These are phyloP conservation scores for Oscheius sp. DNA, from an alignment of 2,888 invertebrate genomes.

Conservation along the genomic window DNA sequence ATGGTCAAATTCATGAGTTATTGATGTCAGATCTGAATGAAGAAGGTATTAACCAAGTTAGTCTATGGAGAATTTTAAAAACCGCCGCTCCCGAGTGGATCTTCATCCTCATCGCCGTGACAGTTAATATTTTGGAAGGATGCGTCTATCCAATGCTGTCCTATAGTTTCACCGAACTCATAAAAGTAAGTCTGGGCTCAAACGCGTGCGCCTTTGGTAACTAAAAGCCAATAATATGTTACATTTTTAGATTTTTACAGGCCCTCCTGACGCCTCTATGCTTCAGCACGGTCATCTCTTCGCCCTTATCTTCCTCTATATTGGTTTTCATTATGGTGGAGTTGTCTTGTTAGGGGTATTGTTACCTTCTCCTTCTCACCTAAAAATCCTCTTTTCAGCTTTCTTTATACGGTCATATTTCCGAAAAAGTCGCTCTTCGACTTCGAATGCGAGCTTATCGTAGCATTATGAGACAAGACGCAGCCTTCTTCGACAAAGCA, in stretches of 20 bases:
- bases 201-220: not conserved
- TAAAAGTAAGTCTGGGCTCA: too few relatives aligned
- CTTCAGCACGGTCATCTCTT: not conserved
- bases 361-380: too few relatives aligned
- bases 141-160: conserved; percentile 73
- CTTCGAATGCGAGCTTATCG: conserved; percentile 71
- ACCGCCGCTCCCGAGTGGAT: conserved; percentile 71
- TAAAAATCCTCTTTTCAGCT: conserved; percentile 62
- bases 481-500: conserved; percentile 73
- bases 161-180: conserved; percentile 66
- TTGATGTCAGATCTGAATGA: conserved; percentile 26
- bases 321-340: not conserved
- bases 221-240: not conserved
- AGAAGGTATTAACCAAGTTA: conserved; percentile 39
- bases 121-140: conserved; percentile 71
- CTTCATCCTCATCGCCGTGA: conserved; percentile 69
- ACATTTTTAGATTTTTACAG: not conserved
- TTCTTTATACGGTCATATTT: conserved; percentile 69
- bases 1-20: too few relatives aligned
- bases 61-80: conserved; percentile 64
- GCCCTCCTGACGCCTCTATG: not conserved
- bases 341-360: not conserved
- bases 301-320: not conserved
- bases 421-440: conserved; percentile 70
- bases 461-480: conserved; percentile 72